A percentile compares a stretch with the other conserved stretches of the same genome.
phyloP scores from a whole-genome alignment of 2,888 invertebrate genomes.

The Uloborus plumipes region DNA sequence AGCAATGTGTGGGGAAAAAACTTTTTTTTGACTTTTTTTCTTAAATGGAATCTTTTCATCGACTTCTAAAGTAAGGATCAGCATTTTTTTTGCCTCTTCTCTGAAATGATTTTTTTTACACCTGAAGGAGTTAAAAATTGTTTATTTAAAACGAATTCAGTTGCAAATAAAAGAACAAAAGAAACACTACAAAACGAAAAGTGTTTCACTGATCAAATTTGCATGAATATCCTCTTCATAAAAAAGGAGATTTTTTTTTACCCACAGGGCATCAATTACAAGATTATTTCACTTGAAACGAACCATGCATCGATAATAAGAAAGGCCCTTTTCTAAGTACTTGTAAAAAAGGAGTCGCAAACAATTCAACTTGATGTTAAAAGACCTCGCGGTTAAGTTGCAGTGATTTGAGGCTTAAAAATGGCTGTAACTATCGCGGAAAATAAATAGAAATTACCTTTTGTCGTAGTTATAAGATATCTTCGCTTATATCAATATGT shows the following conservation, averaged over 20 bases:
- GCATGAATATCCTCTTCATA: conserved; percentile 28
- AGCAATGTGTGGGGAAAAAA: conserved; percentile 26
- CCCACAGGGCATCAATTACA: conserved; percentile 36
- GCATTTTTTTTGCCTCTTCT: not conserved
- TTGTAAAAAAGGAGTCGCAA: not conserved
- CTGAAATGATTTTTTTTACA: conserved; percentile 3
- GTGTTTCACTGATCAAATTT: conserved; percentile 30
- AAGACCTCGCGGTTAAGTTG: conserved; percentile 14
- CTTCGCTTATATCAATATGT: conserved; percentile 11
- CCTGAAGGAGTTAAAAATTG: conserved; percentile 33
- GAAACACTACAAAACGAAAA: not conserved
- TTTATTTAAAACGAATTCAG: conserved; percentile 46
- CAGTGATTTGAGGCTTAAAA: conserved; percentile 27
- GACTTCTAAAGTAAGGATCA: conserved; percentile 15
- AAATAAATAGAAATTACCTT: not conserved
- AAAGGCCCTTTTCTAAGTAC: not conserved
- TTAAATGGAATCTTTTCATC: conserved; percentile 20
- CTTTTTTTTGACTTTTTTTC: not conserved
- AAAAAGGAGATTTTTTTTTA: conserved; percentile 25
- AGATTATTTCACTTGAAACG: conserved; percentile 35
- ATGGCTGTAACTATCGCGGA: conserved; percentile 3
- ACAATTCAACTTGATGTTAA: not conserved
- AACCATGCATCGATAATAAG: conserved; percentile 16
- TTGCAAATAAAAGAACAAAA: not conserved
- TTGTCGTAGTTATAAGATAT: not conserved